Evolutionary conservation across 2,888 invertebrate genomes (phyloP).

Genomic region (Osmoderma eremita): DNA sequence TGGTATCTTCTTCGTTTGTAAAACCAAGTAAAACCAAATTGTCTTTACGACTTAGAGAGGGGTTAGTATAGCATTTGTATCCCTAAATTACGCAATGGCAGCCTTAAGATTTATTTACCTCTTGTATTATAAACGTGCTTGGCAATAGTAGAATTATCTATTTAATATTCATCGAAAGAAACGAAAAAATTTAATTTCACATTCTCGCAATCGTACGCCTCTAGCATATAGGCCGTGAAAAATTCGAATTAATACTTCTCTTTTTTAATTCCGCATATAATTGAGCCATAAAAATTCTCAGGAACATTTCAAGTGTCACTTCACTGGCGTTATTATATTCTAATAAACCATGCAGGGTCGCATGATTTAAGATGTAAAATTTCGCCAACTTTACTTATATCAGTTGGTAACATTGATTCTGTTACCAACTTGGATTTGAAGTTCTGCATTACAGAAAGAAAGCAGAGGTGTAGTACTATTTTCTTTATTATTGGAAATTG

Average conservation of each 20-base stretch:
- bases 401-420: too few species aligned
- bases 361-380: too few species aligned
- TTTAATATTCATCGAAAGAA: slow-evolving; percentile 19
- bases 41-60: slow-evolving; percentile 8
- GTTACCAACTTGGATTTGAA: too few species aligned
- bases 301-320: slow-evolving; percentile 2
- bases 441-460: too few species aligned
- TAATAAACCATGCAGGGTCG: slow-evolving; percentile 12
- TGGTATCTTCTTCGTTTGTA: slow-evolving; percentile 14
- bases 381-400: too few species aligned
- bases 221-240: slow-evolving; percentile 19
- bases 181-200: slow-evolving; percentile 23
- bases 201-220: slow-evolving; percentile 8
- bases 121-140: too few species aligned
- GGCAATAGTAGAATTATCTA: neutral
- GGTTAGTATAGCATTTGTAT: too few species aligned
- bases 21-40: slow-evolving; percentile 19
- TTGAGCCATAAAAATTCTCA: slow-evolving; percentile 25
- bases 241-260: slow-evolving; percentile 23
- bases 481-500: too few species aligned
- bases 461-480: too few species aligned
- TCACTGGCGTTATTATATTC: slow-evolving; percentile 13
- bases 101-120: neutral
- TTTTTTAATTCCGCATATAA: slow-evolving; percentile 23
- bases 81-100: too few species aligned